Evolutionary conservation across 1,140 invertebrate species (phyloP), one percentile per base, ranked within the genome.

Genomic region (Druon quercuslanigerum): DNA sequence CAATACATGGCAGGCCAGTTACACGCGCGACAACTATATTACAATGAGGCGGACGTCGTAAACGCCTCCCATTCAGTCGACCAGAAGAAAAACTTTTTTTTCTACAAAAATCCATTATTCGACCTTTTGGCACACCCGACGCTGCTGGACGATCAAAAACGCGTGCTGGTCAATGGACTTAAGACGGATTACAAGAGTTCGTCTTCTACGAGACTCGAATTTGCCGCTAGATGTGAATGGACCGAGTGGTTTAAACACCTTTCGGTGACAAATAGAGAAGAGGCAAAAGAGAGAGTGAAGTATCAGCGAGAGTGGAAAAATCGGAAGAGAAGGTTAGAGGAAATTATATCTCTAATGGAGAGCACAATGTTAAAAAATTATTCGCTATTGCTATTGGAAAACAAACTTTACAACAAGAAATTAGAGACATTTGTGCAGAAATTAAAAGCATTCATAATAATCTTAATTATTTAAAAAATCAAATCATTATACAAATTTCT

Each of bases 1-100:
- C 57, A 66, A 66, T 66, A 66, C 57, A 33, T 66, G 57, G 80
- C 82, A 83, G 85, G 85, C 85, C 84, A 85, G 88, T 90, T 89
- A 88, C 85, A 88, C 77, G 87, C 82, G 74, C 84, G 80, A 89
- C 87, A 86, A 87, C 81, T 79, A 74, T 82, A 82, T 85, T 82
- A 87, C 88, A 89, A 89, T 90, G 76, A 86, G 46, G 72, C 72
- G 71, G 72, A 81, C 33, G 79, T 80, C 79, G 83, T 82, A 87
- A 87, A 86, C 82, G 80, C 81, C 82, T 79, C 75, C 81, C 66
- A 77, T 85, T 86, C 77, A 84, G 73, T 72, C 54, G 75, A 66
- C 57, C 73, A 33, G 81, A 79, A 82, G 76, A 82, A 81, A 75
- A 82, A 77, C 74, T 77, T 82, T 60, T 54, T 75, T 75, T 50